These are phyloP conservation scores for Spicauda simplicius DNA, from an alignment of 2,888 invertebrate genomes.

Conservation along the genomic window DNA sequence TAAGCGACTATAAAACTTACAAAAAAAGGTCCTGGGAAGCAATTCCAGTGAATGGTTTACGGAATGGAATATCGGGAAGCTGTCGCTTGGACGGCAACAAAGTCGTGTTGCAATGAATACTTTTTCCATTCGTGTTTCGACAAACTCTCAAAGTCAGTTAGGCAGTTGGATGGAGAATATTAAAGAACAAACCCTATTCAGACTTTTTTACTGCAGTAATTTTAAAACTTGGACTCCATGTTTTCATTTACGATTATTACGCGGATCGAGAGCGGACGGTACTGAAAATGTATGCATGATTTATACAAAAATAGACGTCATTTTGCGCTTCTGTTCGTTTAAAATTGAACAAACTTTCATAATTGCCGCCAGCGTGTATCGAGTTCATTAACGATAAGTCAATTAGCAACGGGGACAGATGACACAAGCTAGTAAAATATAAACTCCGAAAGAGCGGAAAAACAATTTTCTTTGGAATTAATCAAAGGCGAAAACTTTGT, in stretches of 20 bases:
- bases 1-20: not conserved
- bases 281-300: too few species aligned
- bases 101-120: conserved; percentile 29
- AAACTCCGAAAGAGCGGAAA: conserved; percentile 13
- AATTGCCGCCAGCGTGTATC: not conserved
- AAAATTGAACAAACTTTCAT: not conserved
- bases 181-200: conserved; percentile 31
- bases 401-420: not conserved
- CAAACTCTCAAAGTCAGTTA: conserved; percentile 32
- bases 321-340: not conserved
- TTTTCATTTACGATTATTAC: conserved; percentile 34
- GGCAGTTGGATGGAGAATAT: conserved; percentile 29
- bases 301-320: too few species aligned
- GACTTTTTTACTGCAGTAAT: conserved; percentile 32
- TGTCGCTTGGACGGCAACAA: conserved; percentile 32
- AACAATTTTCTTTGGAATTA: conserved; percentile 33
- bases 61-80: conserved; percentile 38
- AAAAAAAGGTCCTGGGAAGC: conserved; percentile 11
- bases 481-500: conserved; percentile 33
- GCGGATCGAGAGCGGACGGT: not conserved
- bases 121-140: conserved; percentile 39
- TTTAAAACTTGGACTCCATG: conserved; percentile 30
- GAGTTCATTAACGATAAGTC: not conserved
- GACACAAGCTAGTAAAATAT: not conserved
- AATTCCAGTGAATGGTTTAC: conserved; percentile 35